These are phyloP conservation scores for Cygnus atratus DNA, from an alignment of 2,113 vertebrate species.

Conservation along the genomic window DNA sequence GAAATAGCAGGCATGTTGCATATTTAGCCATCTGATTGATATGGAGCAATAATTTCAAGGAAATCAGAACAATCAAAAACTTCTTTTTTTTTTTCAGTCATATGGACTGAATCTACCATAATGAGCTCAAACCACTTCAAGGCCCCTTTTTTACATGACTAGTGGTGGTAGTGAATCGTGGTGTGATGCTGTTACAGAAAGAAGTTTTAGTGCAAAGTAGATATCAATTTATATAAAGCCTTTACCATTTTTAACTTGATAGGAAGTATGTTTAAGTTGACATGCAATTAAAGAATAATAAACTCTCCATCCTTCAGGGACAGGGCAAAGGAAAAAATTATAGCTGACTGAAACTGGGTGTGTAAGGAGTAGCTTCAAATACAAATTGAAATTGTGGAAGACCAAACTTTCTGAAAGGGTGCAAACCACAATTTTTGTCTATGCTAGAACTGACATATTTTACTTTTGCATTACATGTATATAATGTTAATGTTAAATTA, in stretches of 20 bases:
- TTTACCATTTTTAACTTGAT: not conserved
- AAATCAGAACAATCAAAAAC: not conserved
- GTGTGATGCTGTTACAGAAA: not conserved
- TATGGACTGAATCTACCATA: not conserved
- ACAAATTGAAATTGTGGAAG: not conserved
- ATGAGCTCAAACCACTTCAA: not conserved
- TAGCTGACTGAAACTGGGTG: not conserved
- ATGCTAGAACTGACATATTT: not conserved
- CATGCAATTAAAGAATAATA: not conserved
- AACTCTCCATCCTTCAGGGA: not conserved
- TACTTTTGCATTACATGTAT: not conserved
- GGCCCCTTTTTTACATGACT: not conserved
- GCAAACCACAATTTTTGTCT: not conserved
- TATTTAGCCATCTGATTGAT: too few species aligned
- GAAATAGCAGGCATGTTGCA: fast-evolving
- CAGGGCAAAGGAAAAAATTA: not conserved
- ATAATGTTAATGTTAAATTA: not conserved
- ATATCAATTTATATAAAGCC: not conserved
- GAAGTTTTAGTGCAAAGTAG: not conserved
- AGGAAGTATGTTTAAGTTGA: not conserved
- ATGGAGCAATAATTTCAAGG: not conserved
- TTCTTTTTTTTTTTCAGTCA: fast-evolving
- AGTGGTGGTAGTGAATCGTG: not conserved
- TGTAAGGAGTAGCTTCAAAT: not conserved
- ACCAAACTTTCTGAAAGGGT: not conserved